A percentile compares a stretch with the other conserved stretches of the same genome.
Evolutionary conservation across 2,113 vertebrate species (phyloP).

Genomic region (Nycticorax nycticorax): DNA sequence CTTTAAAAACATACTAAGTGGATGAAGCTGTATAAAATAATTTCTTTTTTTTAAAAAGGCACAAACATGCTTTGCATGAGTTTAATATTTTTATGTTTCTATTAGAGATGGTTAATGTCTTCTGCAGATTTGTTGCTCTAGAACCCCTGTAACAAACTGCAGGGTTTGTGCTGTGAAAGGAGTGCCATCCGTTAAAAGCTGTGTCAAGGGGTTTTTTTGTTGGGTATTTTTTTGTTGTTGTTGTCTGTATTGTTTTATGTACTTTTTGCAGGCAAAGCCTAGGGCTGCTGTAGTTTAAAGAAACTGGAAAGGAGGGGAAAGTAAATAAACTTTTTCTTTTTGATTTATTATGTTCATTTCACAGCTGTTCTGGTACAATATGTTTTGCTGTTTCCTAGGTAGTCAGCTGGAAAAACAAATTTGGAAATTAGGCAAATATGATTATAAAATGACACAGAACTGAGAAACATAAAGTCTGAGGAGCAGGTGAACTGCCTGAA

Average conservation of each 20-base stretch:
- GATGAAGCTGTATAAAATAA: neutral
- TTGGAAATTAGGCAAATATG: conserved; percentile 16
- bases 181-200: neutral
- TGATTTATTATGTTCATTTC: conserved; percentile 35
- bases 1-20: neutral
- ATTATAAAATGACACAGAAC: neutral
- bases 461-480: neutral
- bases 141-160: neutral
- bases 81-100: neutral
- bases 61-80: neutral
- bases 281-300: neutral
- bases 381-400: conserved; percentile 17
- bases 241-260: neutral
- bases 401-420: conserved; percentile 21
- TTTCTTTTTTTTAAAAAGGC: neutral
- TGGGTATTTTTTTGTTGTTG: neutral
- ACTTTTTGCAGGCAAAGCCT: neutral
- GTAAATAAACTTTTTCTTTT: conserved; percentile 15
- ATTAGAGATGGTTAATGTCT: neutral
- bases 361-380: neutral
- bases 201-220: neutral
- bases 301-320: neutral
- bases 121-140: neutral
- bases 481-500: conserved; percentile 42
- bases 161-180: neutral